These are phyloP conservation scores for Epinotia nisella DNA, from an alignment of 2,888 invertebrate genomes.

Conservation along the genomic window DNA sequence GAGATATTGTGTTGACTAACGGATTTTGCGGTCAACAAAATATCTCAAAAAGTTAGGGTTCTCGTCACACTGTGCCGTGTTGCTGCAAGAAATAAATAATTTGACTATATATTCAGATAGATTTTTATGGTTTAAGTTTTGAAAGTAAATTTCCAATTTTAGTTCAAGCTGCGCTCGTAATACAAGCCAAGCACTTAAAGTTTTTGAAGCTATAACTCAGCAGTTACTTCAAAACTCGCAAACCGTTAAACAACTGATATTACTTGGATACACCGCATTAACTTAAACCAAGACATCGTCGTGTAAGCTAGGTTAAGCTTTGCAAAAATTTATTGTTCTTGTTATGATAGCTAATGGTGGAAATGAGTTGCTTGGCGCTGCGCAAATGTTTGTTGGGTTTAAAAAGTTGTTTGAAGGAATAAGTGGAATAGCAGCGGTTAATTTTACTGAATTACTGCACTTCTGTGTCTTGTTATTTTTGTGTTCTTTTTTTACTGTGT, in stretches of 20 bases:
- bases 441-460: not conserved
- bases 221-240: conserved; percentile 33
- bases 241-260: conserved; percentile 40
- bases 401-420: conserved; percentile 25
- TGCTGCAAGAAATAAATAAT: too few relatives aligned
- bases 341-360: conserved; percentile 37
- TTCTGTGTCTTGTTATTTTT: too few relatives aligned
- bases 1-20: too few relatives aligned
- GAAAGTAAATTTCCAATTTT: conserved; percentile 5
- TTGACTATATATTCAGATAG: too few relatives aligned
- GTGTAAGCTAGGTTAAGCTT: conserved; percentile 27
- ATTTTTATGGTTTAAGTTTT: not conserved
- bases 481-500: too few relatives aligned
- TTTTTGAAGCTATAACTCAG: conserved; percentile 37
- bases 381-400: conserved; percentile 25
- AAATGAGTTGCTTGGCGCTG: conserved; percentile 32
- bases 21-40: too few relatives aligned
- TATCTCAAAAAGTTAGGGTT: too few relatives aligned
- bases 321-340: conserved; percentile 39
- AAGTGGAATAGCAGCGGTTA: not conserved
- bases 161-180: conserved; percentile 2
- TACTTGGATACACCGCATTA: conserved; percentile 35
- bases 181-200: conserved; percentile 29
- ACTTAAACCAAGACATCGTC: conserved; percentile 32
- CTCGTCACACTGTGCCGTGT: too few relatives aligned